Percentiles rank a stretch among this genome's conserved stretches.
Evolutionary conservation across 2,888 invertebrate species (phyloP).

Genomic region (Papilio protenor): DNA sequence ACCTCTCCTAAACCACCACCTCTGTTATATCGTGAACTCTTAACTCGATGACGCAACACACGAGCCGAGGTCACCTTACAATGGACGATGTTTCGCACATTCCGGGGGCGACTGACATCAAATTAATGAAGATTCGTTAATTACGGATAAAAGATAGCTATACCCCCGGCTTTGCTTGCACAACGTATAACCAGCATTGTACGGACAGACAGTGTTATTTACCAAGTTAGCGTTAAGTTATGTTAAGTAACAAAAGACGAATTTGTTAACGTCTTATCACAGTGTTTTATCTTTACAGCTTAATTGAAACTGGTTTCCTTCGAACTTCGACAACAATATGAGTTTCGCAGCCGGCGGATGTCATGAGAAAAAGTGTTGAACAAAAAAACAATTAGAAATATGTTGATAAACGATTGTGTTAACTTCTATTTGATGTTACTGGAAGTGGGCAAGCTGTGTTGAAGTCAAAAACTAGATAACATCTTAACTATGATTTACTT

Average conservation of each 20-base stretch:
- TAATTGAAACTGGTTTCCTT: constrained; percentile 39
- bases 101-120: constrained; percentile 56
- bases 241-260: constrained; percentile 40
- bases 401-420: constrained; percentile 13
- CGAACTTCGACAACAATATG: constrained; percentile 36
- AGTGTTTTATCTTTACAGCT: constrained; percentile 34
- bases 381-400: constrained; percentile 7
- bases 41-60: constrained; percentile 38
- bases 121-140: constrained; percentile 73
- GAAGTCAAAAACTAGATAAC: not conserved
- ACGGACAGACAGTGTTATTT: constrained; percentile 25
- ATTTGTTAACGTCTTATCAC: constrained; percentile 38
- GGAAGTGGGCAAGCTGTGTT: not conserved
- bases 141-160: constrained; percentile 58
- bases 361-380: constrained; percentile 29
- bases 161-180: constrained; percentile 59
- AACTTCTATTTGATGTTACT: not conserved
- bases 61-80: constrained; percentile 45
- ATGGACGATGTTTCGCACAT: constrained; percentile 47
- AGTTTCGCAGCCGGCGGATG: constrained; percentile 19
- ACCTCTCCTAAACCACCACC: constrained; percentile 59
- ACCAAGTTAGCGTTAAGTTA: not conserved
- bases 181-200: constrained; percentile 52
- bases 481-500: not conserved
- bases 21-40: constrained; percentile 57